Evolutionary conservation across 2,888 invertebrate genomes (phyloP).

Genomic region (Drosophila infuscata): DNA sequence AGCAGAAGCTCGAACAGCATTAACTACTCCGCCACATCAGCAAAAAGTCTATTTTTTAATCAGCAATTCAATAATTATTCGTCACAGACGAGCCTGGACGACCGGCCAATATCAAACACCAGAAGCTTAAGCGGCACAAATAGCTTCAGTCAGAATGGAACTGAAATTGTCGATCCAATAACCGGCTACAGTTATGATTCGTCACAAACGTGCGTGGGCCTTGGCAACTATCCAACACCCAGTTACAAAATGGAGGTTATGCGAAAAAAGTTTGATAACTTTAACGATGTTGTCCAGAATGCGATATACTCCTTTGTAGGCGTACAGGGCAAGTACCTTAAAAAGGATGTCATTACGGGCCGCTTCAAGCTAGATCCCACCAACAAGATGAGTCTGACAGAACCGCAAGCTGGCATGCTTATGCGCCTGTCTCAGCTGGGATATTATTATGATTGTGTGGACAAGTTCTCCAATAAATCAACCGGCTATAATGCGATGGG

Average conservation of each 20-base stretch:
- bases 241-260: conserved; percentile 25
- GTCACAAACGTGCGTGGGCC: conserved; percentile 9
- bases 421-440: conserved; percentile 94
- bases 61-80: conserved; percentile 5
- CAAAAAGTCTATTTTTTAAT: too few relatives aligned
- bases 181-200: conserved; percentile 37
- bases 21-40: background rate
- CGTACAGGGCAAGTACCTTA: conserved; percentile 91
- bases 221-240: conserved; percentile 9
- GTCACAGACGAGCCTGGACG: conserved; percentile 3
- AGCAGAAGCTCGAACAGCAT: background rate
- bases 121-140: background rate
- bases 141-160: background rate
- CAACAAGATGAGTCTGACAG: conserved; percentile 85
- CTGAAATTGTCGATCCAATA: too few relatives aligned
- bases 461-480: conserved; percentile 91
- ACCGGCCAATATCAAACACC: background rate
- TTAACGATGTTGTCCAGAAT: conserved; percentile 88
- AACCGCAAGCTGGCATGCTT: conserved; percentile 88
- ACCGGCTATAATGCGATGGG: conserved; percentile 89
- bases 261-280: conserved; percentile 18
- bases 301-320: conserved; percentile 95
- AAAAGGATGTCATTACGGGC: conserved; percentile 87
- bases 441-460: conserved; percentile 91
- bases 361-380: conserved; percentile 87